phyloP scores from a whole-genome alignment of 2,888 invertebrate species.

The Lepidochitona cinerea region DNA sequence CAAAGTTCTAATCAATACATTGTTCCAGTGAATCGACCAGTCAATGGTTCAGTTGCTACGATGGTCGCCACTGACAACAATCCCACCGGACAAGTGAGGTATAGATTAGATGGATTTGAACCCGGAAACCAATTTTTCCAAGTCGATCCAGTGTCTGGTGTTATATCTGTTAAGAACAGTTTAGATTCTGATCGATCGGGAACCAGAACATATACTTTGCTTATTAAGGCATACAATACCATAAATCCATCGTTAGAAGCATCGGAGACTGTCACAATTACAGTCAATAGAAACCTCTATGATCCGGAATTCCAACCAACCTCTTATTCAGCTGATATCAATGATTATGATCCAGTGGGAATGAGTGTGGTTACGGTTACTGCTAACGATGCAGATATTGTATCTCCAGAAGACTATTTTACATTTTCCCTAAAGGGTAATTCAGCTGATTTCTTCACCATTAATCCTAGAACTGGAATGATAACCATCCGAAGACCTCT shows the following conservation, averaged over 20 bases:
- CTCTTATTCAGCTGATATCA: conserved; percentile 13
- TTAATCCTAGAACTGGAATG: conserved; percentile 48
- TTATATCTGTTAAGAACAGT: conserved; percentile 41
- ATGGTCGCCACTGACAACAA: conserved; percentile 48
- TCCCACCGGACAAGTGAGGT: conserved; percentile 31
- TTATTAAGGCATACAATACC: conserved; percentile 40
- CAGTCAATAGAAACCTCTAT: conserved; percentile 52
- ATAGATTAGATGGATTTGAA: conserved; percentile 38
- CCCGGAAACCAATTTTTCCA: conserved; percentile 50
- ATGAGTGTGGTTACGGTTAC: conserved; percentile 12
- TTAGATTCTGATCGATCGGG: conserved; percentile 21
- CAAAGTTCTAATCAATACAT: conserved; percentile 43
- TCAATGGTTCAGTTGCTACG: conserved; percentile 43
- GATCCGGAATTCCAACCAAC: conserved; percentile 34
- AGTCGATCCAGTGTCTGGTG: conserved; percentile 42
- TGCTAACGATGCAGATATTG: conserved; percentile 35
- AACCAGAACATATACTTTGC: neutral
- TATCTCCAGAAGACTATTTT: neutral
- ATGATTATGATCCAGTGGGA: conserved; percentile 20
- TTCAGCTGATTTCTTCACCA: conserved; percentile 86
- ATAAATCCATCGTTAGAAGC: conserved; percentile 33
- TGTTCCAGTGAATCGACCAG: conserved; percentile 35
- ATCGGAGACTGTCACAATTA: conserved; percentile 49
- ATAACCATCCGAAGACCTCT: conserved; percentile 48
- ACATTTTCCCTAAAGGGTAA: conserved; percentile 69